Evolutionary conservation across 2,888 invertebrate genomes (phyloP).

Genomic region (Chrysolina oricalcia): DNA sequence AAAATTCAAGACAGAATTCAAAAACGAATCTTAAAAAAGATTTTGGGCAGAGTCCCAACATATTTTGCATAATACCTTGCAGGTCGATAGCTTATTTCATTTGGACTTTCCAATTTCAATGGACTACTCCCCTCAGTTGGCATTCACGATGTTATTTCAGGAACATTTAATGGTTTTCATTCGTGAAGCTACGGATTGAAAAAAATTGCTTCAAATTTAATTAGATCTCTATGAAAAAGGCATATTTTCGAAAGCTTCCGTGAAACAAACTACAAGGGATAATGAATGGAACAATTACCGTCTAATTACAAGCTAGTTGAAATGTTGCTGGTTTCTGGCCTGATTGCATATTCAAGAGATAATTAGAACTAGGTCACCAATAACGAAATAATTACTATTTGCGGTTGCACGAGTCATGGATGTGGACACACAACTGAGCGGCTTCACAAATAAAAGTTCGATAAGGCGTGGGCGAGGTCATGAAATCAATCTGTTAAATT

Average conservation of each 20-base stretch:
- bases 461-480: constrained; percentile 18
- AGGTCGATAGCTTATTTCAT: no score
- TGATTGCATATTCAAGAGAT: constrained; percentile 27
- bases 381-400: constrained; percentile 27
- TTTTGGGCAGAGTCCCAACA: no score
- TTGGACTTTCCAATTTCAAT: no score
- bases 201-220: no score
- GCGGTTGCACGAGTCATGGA: neutral
- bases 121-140: no score
- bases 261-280: neutral
- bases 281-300: constrained; percentile 3
- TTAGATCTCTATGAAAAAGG: neutral
- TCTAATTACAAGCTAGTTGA: constrained; percentile 13
- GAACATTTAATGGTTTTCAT: no score
- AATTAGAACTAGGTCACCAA: constrained; percentile 27
- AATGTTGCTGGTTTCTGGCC: constrained; percentile 13
- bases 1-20: no score
- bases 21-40: no score
- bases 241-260: neutral
- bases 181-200: no score
- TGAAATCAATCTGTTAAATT: neutral
- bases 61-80: no score
- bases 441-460: neutral
- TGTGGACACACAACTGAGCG: neutral
- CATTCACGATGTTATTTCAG: no score